Percentiles rank a stretch among this genome's conserved stretches.
phyloP scores from a whole-genome alignment of 2,888 invertebrate genomes.

The Dasysyrphus albostriatus region DNA sequence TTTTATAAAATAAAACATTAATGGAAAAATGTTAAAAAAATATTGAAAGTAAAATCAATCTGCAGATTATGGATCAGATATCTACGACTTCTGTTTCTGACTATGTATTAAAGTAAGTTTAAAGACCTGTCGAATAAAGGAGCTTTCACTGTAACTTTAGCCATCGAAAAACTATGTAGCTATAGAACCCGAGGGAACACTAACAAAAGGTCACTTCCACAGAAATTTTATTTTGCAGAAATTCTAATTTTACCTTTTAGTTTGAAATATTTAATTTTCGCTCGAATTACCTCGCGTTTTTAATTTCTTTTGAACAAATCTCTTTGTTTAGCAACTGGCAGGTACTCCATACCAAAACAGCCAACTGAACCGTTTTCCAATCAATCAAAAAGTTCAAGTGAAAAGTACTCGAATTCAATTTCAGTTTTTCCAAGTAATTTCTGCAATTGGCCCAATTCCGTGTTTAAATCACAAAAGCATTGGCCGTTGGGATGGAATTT shows the following conservation, averaged over 20 bases:
- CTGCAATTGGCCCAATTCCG: slow-evolving; percentile 2
- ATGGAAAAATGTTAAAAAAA: too few species aligned
- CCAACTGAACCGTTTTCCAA: slow-evolving; percentile 27
- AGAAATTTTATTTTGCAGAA: slow-evolving; percentile 51
- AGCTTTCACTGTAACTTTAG: background rate
- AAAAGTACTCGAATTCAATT: slow-evolving; percentile 68
- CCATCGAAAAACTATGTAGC: too few species aligned
- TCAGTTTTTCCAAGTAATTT: slow-evolving; percentile 31
- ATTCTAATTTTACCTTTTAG: slow-evolving; percentile 54
- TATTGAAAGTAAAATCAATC: too few species aligned
- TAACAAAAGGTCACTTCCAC: slow-evolving; percentile 45
- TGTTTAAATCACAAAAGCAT: slow-evolving; percentile 11
- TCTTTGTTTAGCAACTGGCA: background rate
- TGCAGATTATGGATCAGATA: too few species aligned
- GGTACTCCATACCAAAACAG: background rate
- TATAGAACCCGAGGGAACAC: slow-evolving; percentile 6
- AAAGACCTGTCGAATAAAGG: too few species aligned
- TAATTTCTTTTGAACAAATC: background rate
- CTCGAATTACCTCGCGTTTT: background rate
- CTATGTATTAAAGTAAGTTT: too few species aligned
- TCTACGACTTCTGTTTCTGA: too few species aligned
- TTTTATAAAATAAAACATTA: too few species aligned
- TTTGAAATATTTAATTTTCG: slow-evolving; percentile 14
- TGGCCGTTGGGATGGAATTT: background rate
- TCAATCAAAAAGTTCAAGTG: slow-evolving; percentile 69